Evolutionary conservation across 2,888 invertebrate species (phyloP), one percentile per base, ranked within the genome.

Genomic region (Harpalus rubripes): DNA sequence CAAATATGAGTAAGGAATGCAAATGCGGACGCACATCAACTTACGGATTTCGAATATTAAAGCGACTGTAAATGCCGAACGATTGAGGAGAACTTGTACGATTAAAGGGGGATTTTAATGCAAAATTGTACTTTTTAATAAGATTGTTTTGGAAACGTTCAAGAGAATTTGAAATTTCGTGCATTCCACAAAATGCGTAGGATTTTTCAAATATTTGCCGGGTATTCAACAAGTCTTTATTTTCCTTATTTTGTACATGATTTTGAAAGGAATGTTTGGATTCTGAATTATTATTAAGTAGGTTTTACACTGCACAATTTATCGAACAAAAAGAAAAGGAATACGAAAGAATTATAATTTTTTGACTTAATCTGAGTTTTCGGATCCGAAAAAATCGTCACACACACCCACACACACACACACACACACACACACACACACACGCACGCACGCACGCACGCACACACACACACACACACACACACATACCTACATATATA

Each of bases 1-100:
- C 68, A 68, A 68, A 68, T 68, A 68, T 68, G 68, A 68, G 68
- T n/a, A 32, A 39, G 68, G 68, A 68, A 68, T 68, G 68, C 8
- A 68, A 39, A 68, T 68, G 26, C 39, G 32, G n/a, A 65, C 32
- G 39, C 15, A 59, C 32, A 22, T 22, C 22, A 32, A 32, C 32
- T 5, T 32, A 32, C 1, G 32, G 32, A 32, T 32, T 32, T 32
- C 3, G 32, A 32, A 32, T 32, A 16, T 59, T 59, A 16, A 2
- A 59, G 18, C 7, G 7, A 15, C 18, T 59, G 59, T 59, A 59
- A 59, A 59, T 15, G 44, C 44, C 44, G 10, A 52, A 12, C 44
- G 44, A 52, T 52, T 4, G 44, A 12, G 12, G 12, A 52, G 44
- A 6, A 12, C 4, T 32, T 32, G 5, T 5, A 4, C 32, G 32